Evolutionary conservation across 2,113 vertebrate species (phyloP).

Genomic region (Myiozetetes cayanensis): DNA sequence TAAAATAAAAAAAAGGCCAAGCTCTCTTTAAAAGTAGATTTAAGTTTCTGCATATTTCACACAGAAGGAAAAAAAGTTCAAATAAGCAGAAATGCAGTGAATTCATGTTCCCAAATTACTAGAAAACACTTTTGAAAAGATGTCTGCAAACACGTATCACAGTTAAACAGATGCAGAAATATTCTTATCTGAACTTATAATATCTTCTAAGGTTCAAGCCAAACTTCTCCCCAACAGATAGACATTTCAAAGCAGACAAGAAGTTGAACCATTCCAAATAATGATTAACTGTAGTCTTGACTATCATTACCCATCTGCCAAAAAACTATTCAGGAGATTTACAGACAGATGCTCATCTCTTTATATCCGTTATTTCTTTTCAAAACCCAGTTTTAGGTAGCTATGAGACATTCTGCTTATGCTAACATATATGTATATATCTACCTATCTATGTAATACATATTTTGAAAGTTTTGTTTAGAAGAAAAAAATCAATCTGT

Average conservation of each 20-base stretch:
- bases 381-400: background rate
- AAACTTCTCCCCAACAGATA: background rate
- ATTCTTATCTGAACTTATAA: background rate
- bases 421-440: background rate
- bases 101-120: background rate
- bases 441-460: background rate
- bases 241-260: background rate
- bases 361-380: background rate
- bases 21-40: background rate
- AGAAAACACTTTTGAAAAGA: background rate
- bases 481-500: background rate
- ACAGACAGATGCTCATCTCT: background rate
- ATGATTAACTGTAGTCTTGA: background rate
- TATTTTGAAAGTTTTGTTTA: background rate
- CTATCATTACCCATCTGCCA: background rate
- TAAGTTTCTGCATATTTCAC: background rate
- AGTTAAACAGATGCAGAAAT: background rate
- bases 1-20: background rate
- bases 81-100: slow-evolving; percentile 1
- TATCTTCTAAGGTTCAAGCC: background rate
- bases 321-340: slow-evolving; percentile 5
- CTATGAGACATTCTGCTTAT: background rate
- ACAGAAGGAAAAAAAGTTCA: background rate
- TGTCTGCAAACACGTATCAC: background rate
- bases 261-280: slow-evolving; percentile 12